Base-by-base conservation (phyloP, 2,888 invertebrate genomes). In the Drosophila niveifrons region DNA sequence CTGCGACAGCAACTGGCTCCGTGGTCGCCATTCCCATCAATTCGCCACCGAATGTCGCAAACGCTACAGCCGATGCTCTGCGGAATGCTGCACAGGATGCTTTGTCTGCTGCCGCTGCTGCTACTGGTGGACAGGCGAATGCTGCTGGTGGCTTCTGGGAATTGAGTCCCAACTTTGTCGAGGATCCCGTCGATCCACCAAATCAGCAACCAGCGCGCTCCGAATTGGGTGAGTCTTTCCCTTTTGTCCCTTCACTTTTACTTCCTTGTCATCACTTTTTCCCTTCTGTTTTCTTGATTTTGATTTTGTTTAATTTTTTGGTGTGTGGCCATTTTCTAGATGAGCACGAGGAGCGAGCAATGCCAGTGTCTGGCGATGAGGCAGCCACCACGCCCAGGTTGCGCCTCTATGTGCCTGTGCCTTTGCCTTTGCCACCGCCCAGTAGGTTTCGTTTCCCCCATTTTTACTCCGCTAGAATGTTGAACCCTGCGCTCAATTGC, bases 141-240 rank as follows among this genome's bases (percentile, higher is more conserved):
- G 10, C 8, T 31, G 31, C 23, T 23, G 23, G 23, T 23, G 23
- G 23, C 6, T 23, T 23, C 23, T 23, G 23, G 23, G 23, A 23
- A 23, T 23, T 23, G 23, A 23, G 23, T 23, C 23, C 23, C 23
- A 31, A 10, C 31, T 10, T 71, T 8, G 84, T 90, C 65, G 91
- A 82, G 66, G 91, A 91, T 81, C 87, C 90, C 11, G 77, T 89
- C 17, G 91, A 90, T 72, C 91, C 90, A 39, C 91, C 91, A 1
- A 78, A 9, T 15, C 39, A 15, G 15, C 13, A 41, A 41, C 2
- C 39, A 15, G 2, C 13, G 15, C 39, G 7, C 7, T 6, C 7
- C 2, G 39, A 41, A 1, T 2, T 13, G 15, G 39, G 39, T 41
- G 15, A 41, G 39, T 41, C n/a, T n/a, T n/a, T 41, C 1, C 6